A percentile compares a stretch with the other conserved stretches of the same genome.
phyloP scores from a whole-genome alignment of 2,888 invertebrate species.

The Lithosia quadra region DNA sequence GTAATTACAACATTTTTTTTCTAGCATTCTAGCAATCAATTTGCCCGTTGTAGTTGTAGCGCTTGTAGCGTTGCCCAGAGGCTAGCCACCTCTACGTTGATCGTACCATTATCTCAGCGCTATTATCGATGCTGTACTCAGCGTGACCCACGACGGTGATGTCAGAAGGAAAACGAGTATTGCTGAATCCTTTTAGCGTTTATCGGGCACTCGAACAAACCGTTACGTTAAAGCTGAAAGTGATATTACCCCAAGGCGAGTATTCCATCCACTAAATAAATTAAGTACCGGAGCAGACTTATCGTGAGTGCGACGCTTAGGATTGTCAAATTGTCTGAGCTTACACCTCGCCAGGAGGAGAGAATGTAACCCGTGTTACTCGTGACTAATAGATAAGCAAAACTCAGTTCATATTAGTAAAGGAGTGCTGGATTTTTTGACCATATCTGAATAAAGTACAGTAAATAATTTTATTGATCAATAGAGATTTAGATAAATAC shows the following conservation, averaged over 20 bases:
- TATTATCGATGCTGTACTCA: background rate
- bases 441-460: background rate
- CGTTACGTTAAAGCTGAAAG: background rate
- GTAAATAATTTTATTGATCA: too few relatives aligned
- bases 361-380: background rate
- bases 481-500: background rate
- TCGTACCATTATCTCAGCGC: background rate
- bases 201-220: slow-evolving; percentile 5
- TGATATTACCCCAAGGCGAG: background rate
- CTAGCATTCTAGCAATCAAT: background rate
- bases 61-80: background rate
- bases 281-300: background rate
- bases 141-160: background rate
- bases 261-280: background rate
- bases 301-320: background rate
- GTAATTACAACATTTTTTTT: background rate
- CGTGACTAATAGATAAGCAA: background rate
- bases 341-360: background rate
- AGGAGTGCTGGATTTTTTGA: background rate
- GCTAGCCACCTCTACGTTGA: too few relatives aligned
- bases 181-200: slow-evolving; percentile 9
- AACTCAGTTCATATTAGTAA: background rate
- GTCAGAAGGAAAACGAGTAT: slow-evolving; percentile 3
- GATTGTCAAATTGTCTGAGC: slow-evolving; percentile 1
- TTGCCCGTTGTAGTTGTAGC: background rate